These are phyloP conservation scores for Anagrus nilaparvatae DNA, from an alignment of 1,140 invertebrate genomes.

Conservation along the genomic window DNA sequence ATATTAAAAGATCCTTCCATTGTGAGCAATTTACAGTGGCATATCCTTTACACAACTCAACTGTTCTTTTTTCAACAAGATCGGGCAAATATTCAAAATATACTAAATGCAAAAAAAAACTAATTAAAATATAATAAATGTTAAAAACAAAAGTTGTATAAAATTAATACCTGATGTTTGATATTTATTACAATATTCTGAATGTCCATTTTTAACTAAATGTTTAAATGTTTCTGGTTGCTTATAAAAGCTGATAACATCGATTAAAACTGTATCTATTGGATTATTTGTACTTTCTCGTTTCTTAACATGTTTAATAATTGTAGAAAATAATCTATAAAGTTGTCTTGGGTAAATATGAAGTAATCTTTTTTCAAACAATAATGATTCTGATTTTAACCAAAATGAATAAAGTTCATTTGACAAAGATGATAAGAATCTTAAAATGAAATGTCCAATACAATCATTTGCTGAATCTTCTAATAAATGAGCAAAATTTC, in stretches of 20 bases:
- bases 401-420: slow-evolving; percentile 28
- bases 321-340: slow-evolving; percentile 29
- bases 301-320: slow-evolving; percentile 21
- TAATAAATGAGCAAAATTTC: slow-evolving; percentile 45
- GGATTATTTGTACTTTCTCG: slow-evolving; percentile 13
- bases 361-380: slow-evolving; percentile 30
- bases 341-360: slow-evolving; percentile 26
- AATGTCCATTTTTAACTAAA: slow-evolving; percentile 23
- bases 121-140: slow-evolving; percentile 27
- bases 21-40: slow-evolving; percentile 44
- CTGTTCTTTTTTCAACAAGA: slow-evolving; percentile 40
- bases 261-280: slow-evolving; percentile 21
- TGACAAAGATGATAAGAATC: slow-evolving; percentile 28
- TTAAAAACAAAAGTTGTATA: slow-evolving; percentile 32
- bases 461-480: slow-evolving; percentile 47
- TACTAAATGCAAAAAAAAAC: slow-evolving; percentile 34
- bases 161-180: slow-evolving; percentile 26
- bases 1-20: slow-evolving; percentile 44
- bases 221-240: slow-evolving; percentile 27
- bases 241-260: slow-evolving; percentile 24
- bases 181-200: slow-evolving; percentile 21
- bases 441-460: slow-evolving; percentile 48
- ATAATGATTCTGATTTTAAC: slow-evolving; percentile 27
- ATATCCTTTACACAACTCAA: slow-evolving; percentile 42
- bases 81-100: slow-evolving; percentile 43